phyloP scores from a whole-genome alignment of 2,888 invertebrate species.

The Therioaphis trifolii region DNA sequence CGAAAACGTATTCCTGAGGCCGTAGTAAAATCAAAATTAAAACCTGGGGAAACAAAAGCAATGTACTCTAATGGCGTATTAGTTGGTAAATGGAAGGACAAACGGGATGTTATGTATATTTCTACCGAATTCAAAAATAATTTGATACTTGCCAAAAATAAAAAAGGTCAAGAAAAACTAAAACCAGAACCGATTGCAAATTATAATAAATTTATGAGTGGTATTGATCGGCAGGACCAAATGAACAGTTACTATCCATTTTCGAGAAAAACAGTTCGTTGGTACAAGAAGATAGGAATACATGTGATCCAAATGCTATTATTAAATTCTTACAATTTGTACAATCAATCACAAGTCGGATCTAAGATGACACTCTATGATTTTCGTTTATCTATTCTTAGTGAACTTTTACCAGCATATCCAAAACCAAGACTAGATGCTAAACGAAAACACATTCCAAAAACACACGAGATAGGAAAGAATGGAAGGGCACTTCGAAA shows the following conservation, averaged over 20 bases:
- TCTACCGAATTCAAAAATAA: constrained; percentile 27
- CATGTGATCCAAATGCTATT: neutral
- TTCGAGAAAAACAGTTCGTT: neutral
- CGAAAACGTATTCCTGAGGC: neutral
- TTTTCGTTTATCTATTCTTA: neutral
- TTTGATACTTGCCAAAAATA: neutral
- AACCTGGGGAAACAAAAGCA: neutral
- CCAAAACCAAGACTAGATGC: neutral
- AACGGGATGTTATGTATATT: constrained; percentile 10
- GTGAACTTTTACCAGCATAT: neutral
- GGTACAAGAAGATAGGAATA: constrained; percentile 1
- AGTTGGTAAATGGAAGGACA: constrained; percentile 41
- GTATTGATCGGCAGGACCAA: constrained; percentile 21
- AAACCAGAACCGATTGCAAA: constrained; percentile 64
- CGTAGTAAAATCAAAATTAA: constrained; percentile 21
- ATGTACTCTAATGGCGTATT: neutral
- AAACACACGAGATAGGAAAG: neutral
- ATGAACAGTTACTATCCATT: constrained; percentile 35
- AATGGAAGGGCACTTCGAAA: neutral
- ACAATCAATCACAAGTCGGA: too few relatives aligned
- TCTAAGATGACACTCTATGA: neutral
- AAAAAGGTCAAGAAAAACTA: constrained; percentile 60
- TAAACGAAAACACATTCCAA: neutral
- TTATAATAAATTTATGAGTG: constrained; percentile 63
- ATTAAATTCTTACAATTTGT: too few relatives aligned